Conservation (phyloP, 2,113 vertebrate genomes). For the Megaleporinus macrocephalus region DNA sequence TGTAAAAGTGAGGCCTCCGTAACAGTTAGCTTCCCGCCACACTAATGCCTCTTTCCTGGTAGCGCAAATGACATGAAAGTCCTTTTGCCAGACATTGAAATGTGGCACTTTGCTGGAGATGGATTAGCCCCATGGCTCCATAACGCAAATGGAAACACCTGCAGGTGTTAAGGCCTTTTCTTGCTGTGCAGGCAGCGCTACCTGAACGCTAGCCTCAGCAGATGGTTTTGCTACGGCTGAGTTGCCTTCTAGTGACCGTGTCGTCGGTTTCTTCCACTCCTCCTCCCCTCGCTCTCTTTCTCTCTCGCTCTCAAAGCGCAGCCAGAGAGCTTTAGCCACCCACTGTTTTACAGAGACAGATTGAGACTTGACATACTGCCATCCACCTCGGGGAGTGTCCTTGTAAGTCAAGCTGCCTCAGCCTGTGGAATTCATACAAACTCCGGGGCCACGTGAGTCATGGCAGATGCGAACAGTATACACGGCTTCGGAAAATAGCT, state of each 20-base stretch:
- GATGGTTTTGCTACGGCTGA: conserved; percentile 65
- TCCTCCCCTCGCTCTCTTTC: conserved; percentile 28
- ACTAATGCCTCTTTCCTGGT: background rate
- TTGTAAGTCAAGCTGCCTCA: conserved; percentile 42
- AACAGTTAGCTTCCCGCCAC: background rate
- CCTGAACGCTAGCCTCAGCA: conserved; percentile 39
- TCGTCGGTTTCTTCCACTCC: conserved; percentile 45
- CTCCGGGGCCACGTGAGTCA: conserved; percentile 17
- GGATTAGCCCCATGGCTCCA: conserved; percentile 21
- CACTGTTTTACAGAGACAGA: conserved; percentile 65
- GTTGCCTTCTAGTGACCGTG: conserved; percentile 56
- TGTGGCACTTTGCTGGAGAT: background rate
- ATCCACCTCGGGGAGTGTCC: conserved; percentile 46
- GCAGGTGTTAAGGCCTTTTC: conserved; percentile 13
- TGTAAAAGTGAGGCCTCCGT: no score
- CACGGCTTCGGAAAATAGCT: background rate
- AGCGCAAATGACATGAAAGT: background rate
- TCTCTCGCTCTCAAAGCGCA: conserved; percentile 48
- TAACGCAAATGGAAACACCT: conserved; percentile 17
- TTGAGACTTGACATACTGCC: conserved; percentile 64
- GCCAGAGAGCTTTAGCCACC: conserved; percentile 49
- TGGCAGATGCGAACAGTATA: background rate
- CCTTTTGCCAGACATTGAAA: background rate
- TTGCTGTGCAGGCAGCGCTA: background rate
- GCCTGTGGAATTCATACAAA: background rate